phyloP scores from a whole-genome alignment of 2,113 vertebrate species.

The Heptranchias perlo region DNA sequence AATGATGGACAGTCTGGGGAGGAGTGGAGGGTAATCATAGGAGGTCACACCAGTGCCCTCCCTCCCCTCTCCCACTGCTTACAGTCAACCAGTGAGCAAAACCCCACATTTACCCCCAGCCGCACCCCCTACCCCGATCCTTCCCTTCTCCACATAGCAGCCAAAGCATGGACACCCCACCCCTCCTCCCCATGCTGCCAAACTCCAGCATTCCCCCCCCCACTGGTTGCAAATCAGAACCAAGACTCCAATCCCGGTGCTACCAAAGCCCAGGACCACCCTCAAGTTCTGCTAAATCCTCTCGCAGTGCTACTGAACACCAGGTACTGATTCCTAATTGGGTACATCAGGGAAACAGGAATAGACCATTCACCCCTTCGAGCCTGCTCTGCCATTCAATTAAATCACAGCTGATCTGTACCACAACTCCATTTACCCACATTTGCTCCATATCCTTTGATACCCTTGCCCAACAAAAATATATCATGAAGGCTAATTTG shows the following conservation, averaged over 20 bases:
- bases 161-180: not conserved
- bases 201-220: not conserved
- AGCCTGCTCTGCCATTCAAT: too few relatives aligned
- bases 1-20: too few relatives aligned
- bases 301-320: not conserved
- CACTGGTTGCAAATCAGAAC: not conserved
- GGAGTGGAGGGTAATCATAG: too few relatives aligned
- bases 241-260: not conserved
- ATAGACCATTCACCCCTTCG: too few relatives aligned
- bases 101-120: too few relatives aligned
- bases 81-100: not conserved
- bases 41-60: not conserved
- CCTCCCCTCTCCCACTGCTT: not conserved
- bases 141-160: too few relatives aligned
- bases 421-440: too few relatives aligned
- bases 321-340: not conserved
- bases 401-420: too few relatives aligned
- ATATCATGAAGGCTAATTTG: not conserved
- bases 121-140: not conserved
- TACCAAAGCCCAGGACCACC: not conserved
- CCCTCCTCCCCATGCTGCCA: not conserved
- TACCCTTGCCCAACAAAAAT: not conserved
- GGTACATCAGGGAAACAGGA: not conserved
- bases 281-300: not conserved
- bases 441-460: too few relatives aligned